These are phyloP conservation scores for Datnioides undecimradiatus DNA, from an alignment of 2,113 vertebrate genomes.

Conservation along the genomic window DNA sequence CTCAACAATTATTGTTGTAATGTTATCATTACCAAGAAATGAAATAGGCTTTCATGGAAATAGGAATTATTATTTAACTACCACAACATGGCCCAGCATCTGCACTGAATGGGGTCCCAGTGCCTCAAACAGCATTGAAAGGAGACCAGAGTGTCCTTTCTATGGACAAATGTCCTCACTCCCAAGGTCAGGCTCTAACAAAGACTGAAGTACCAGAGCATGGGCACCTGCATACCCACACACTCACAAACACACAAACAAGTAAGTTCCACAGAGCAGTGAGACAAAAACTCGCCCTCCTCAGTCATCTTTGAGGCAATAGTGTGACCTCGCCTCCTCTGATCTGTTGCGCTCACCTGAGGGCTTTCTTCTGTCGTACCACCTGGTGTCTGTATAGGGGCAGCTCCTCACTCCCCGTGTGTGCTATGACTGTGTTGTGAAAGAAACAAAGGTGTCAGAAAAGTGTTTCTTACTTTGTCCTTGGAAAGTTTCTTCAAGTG, in stretches of 20 bases:
- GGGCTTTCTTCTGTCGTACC: slow-evolving; percentile 67
- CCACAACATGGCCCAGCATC: neutral
- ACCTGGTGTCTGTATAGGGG: slow-evolving; percentile 61
- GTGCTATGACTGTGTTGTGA: slow-evolving; percentile 6
- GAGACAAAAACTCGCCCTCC: slow-evolving; percentile 39
- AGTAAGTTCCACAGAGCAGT: slow-evolving; percentile 17
- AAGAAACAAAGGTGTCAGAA: slow-evolving; percentile 45
- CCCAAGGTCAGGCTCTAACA: slow-evolving; percentile 45
- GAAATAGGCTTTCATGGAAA: too few species aligned
- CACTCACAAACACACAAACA: slow-evolving; percentile 40
- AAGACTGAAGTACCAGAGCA: neutral
- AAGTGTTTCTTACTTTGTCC: slow-evolving; percentile 24
- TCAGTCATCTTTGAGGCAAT: slow-evolving; percentile 51
- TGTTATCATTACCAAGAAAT: neutral
- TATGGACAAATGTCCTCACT: slow-evolving; percentile 10
- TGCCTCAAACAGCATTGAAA: slow-evolving; percentile 20
- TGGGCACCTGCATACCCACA: neutral
- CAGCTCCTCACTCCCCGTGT: slow-evolving; percentile 13
- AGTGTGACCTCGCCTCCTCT: slow-evolving; percentile 55
- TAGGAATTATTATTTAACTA: slow-evolving; percentile 5
- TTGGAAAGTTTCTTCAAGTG: slow-evolving; percentile 53
- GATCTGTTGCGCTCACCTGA: slow-evolving; percentile 66
- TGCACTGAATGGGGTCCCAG: neutral
- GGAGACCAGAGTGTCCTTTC: slow-evolving; percentile 7
- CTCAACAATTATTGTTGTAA: neutral